Conservation (phyloP, 2,113 vertebrate genomes). For the Jacana jacana region DNA sequence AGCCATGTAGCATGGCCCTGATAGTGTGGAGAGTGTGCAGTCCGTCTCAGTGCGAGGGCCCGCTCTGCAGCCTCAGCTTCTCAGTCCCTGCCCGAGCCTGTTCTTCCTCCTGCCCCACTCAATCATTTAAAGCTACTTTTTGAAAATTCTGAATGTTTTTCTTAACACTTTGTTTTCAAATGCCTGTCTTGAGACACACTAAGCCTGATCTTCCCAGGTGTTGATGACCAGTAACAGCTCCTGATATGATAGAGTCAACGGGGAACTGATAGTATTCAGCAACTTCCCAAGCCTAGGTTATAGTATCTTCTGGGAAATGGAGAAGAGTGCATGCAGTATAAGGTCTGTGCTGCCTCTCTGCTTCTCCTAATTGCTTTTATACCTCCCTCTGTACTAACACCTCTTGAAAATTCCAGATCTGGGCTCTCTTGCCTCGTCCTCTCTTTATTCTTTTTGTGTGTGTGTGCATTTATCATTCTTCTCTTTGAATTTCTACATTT, state of each 20-base stretch:
- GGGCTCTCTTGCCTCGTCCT: too few relatives aligned
- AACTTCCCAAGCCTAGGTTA: background rate
- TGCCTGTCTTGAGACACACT: background rate
- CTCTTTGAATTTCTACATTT: background rate
- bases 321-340: background rate
- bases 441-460: too few relatives aligned
- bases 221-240: background rate
- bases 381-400: background rate
- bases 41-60: fast-evolving
- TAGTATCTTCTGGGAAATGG: background rate
- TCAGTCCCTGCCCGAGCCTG: background rate
- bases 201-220: background rate
- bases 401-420: background rate
- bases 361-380: background rate
- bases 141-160: background rate
- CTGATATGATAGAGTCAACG: fast-evolving
- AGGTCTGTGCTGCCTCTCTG: background rate
- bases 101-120: background rate
- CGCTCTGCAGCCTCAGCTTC: background rate
- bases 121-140: background rate
- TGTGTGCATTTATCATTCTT: background rate
- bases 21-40: background rate
- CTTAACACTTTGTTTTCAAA: background rate
- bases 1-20: background rate
- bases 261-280: background rate